phyloP scores from a whole-genome alignment of 2,888 invertebrate species.

The Lasioglossum morio region DNA sequence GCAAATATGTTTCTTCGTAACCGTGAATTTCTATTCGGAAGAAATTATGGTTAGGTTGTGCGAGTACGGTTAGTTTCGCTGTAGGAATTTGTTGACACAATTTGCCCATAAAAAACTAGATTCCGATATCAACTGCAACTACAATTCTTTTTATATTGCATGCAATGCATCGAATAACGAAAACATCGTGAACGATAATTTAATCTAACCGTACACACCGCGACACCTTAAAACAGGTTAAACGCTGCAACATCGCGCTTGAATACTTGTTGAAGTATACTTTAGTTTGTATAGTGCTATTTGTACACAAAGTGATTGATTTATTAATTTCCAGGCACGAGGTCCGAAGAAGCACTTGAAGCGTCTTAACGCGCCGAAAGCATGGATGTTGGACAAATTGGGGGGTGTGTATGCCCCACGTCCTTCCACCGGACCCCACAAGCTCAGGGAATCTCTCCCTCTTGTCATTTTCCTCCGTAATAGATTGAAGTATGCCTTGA shows the following conservation, averaged over 20 bases:
- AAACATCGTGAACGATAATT: conserved; percentile 18
- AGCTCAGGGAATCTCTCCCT: conserved; percentile 98
- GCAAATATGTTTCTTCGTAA: conserved; percentile 53
- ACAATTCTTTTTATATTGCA: background rate
- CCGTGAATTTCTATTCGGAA: conserved; percentile 18
- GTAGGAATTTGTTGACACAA: conserved; percentile 5
- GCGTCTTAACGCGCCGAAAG: conserved; percentile 99
- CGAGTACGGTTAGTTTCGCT: background rate
- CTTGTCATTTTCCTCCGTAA: conserved; percentile 98
- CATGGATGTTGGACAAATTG: conserved; percentile 99
- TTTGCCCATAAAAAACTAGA: background rate
- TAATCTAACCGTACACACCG: conserved; percentile 13
- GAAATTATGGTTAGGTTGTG: conserved; percentile 23
- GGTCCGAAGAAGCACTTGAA: conserved; percentile 99
- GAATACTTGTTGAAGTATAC: background rate
- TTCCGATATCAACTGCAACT: background rate
- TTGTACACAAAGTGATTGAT: background rate
- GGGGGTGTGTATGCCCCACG: conserved; percentile 99
- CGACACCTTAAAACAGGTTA: background rate
- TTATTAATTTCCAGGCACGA: conserved; percentile 90
- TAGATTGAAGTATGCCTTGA: conserved; percentile 98
- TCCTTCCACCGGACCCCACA: conserved; percentile 99
- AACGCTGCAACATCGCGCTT: background rate
- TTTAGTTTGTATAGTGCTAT: background rate
- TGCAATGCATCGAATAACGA: background rate